phyloP scores from a whole-genome alignment of 2,113 vertebrate genomes.

The Cephalopterus ornatus region DNA sequence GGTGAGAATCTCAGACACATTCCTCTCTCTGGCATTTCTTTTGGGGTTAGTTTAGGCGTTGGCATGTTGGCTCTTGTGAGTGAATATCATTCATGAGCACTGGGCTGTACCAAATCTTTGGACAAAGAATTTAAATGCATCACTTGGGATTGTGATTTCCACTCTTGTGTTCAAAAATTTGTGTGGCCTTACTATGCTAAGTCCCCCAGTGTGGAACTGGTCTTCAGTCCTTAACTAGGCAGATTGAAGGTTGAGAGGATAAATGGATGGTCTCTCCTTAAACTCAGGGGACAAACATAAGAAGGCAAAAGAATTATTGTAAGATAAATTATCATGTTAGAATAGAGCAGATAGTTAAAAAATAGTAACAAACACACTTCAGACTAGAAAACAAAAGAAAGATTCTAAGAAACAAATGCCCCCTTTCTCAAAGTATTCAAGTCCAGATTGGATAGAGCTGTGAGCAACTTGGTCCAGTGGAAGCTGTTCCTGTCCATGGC shows the following conservation, averaged over 20 bases:
- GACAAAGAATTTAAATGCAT: not conserved
- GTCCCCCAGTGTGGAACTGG: rapidly evolving
- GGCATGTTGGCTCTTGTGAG: not conserved
- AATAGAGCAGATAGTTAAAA: not conserved
- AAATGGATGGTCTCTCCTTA: not conserved
- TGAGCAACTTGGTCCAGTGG: not conserved
- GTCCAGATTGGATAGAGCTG: not conserved
- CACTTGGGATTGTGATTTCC: not conserved
- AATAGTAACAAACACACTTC: not conserved
- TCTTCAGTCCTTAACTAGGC: not conserved
- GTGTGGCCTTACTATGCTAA: not conserved
- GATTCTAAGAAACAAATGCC: not conserved
- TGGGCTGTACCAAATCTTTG: rapidly evolving
- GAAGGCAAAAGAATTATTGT: not conserved
- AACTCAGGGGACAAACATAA: not conserved
- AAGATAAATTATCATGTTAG: not conserved
- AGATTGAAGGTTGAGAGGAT: not conserved
- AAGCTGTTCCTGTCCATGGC: not conserved
- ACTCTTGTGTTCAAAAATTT: not conserved
- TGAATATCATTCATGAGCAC: not conserved
- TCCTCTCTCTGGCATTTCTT: not conserved
- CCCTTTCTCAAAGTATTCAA: not conserved
- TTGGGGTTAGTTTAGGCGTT: not conserved
- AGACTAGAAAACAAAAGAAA: not conserved
- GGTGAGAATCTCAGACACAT: not conserved